Evolutionary conservation across 2,888 invertebrate genomes (phyloP), one percentile per base, ranked within the genome.

Genomic region (Zelleria hepariella): DNA sequence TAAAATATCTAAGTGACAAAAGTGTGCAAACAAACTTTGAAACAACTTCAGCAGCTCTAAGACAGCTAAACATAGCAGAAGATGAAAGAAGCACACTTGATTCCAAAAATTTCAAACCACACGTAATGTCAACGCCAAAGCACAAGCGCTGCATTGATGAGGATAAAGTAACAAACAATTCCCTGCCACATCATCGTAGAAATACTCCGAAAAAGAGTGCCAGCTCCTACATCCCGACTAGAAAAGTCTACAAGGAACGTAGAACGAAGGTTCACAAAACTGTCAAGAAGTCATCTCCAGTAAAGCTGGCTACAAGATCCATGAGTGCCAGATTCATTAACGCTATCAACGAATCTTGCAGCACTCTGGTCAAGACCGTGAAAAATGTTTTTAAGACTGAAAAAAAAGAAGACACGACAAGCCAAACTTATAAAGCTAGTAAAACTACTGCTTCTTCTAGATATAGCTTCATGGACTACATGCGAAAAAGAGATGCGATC

Each of bases 381-480:
- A 77, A 72, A 68, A 79, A 72, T 61, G 79, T 86, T 54, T 86
- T 86, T 59, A 74, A 63, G 62, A 60, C 67, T 72, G 58, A 66
- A 59, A 8, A 60, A 62, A 47, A 60, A 42, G 32, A 62, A 10
- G 57, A 62, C 48, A 59, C 52, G 4, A 52, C 42, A 24, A 59
- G 10, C 24, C 2, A 55, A 6, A 58, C 59, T 10, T 64, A 67
- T 21, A 58, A 64, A 52, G 23, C 55, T 1, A 55, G 32, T 10
- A 10, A 32, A 10, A 55, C 7, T 8, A 27, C 20, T 21, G 55
- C 55, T 20, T 7, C 4, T 10, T 55, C 32, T n/a, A 74, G 70
- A 59, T 78, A 72, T 62, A 85, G 83, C 68, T 86, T 86, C 58
- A 82, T 78, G 10, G 73, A 79, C 15, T 85, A 80, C 59, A 85